Evolutionary conservation across 2,888 invertebrate species (phyloP).

Genomic region (Heteromyza rotundicornis): DNA sequence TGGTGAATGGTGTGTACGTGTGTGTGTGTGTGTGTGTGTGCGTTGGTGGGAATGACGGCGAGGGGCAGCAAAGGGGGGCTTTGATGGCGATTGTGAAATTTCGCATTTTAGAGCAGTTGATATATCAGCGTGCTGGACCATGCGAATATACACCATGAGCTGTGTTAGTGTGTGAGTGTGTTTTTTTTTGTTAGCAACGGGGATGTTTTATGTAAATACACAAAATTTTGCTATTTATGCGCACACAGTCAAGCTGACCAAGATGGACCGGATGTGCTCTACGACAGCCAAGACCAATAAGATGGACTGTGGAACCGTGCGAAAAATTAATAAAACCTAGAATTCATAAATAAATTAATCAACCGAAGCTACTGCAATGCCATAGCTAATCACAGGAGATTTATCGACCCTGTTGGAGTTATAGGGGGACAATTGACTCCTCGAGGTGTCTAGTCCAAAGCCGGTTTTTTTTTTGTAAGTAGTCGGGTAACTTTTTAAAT

Average conservation of each 20-base stretch:
- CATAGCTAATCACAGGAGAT: too few species aligned
- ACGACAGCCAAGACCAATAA: conserved; percentile 4
- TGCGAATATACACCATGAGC: not conserved
- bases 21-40: conserved; percentile 13
- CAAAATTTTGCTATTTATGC: conserved; percentile 38
- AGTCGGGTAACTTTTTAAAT: too few species aligned
- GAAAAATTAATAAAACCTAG: too few species aligned
- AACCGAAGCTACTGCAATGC: too few species aligned
- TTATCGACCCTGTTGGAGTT: too few species aligned
- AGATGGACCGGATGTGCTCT: conserved; percentile 17
- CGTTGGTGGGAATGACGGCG: not conserved
- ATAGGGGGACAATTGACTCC: too few species aligned
- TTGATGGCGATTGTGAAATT: conserved; percentile 53
- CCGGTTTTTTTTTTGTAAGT: too few species aligned
- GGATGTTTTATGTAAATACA: conserved; percentile 49
- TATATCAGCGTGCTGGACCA: conserved; percentile 17
- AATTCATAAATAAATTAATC: too few species aligned
- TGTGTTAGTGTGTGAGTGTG: conserved; percentile 24
- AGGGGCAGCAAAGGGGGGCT: not conserved
- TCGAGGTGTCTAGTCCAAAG: too few species aligned
- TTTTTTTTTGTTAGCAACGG: conserved; percentile 30
- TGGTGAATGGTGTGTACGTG: conserved; percentile 9
- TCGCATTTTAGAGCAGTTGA: conserved; percentile 50
- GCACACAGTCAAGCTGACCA: conserved; percentile 28
- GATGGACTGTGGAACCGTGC: conserved; percentile 2